Evolutionary conservation across 2,113 vertebrate species (phyloP).

Genomic region (Eleginops maclovinus): DNA sequence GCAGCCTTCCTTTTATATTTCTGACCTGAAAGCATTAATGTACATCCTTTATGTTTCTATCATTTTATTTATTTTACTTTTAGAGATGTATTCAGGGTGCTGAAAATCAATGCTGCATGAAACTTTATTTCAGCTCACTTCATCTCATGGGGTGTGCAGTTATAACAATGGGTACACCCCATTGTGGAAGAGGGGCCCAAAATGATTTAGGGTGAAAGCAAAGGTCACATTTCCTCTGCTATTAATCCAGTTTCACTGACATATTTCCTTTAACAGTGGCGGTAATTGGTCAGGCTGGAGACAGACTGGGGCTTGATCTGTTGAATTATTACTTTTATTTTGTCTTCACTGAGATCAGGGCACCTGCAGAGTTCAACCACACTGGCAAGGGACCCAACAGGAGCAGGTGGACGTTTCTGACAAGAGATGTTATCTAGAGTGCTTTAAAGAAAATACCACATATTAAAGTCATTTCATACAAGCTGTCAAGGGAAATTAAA

Average conservation of each 20-base stretch:
- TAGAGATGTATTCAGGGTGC: not conserved
- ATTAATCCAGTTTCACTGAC: not conserved
- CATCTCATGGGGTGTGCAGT: not conserved
- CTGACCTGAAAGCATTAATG: not conserved
- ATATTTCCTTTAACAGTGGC: not conserved
- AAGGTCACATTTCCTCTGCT: not conserved
- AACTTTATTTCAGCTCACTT: not conserved
- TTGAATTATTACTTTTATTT: not conserved
- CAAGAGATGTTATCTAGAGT: not conserved
- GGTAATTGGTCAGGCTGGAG: not conserved
- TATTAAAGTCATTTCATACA: not conserved
- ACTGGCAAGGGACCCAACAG: not conserved
- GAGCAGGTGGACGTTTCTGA: not conserved
- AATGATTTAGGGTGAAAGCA: not conserved
- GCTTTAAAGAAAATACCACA: not conserved
- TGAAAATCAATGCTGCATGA: not conserved
- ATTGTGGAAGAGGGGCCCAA: not conserved
- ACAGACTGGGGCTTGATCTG: not conserved
- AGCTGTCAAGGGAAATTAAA: not conserved
- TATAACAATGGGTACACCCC: not conserved
- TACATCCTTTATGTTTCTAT: not conserved
- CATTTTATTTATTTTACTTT: not conserved
- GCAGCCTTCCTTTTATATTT: not conserved
- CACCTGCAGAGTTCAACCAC: too few species aligned
- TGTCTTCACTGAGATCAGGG: not conserved